Base-by-base conservation (phyloP, 2,888 invertebrate species). In the Pristionchus japonicus region DNA sequence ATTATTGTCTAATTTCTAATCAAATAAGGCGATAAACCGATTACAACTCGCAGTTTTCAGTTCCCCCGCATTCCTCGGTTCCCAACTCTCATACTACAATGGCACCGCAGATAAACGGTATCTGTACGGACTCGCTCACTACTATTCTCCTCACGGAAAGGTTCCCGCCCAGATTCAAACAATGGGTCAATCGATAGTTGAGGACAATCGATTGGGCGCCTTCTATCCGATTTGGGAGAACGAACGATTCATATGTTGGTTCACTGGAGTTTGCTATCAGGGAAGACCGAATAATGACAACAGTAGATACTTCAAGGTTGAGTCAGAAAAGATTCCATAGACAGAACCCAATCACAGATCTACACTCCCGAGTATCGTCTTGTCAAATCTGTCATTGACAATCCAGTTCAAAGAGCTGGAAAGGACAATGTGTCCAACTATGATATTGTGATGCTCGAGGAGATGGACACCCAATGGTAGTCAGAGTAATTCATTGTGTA, bases 311-410 rank as follows among this genome's bases (percentile, higher is more conserved):
- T 77, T 77, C 43, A 23, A 77, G 43, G 77, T 47, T 15, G 77
- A 27, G 40, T 77, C 27, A 40, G 6, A 23, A 27, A 27, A 27
- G 37, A 23, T 27, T 27, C 27, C 20, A 3, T 43, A 27, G 20
- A 47, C 31, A 23, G 77, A 43, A 43, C 1, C 15, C 43, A 40
- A 47, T 77, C 4, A n/a, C 43, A 77, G 77, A 77, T 77, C 77
- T 77, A 77, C 77, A 77, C 77, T 11, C 40, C 77, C 17, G 77
- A 77, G 20, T 77, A 77, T 47, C 77, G 77, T 47, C 77, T 77
- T 3, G 27, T 27, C 17, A 23, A 27, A n/a, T n/a, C 77, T 15
- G 17, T 77, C 1, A 43, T 43, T 11, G 77, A 77, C 7, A 43
- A 43, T 7, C 77, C 77, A 2, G 77, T 77, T 1, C 77, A 77